A percentile compares a stretch with the other conserved stretches of the same genome.
These are phyloP conservation scores for Stichopus horrens DNA, from an alignment of 53 echinoderm and acorn worm genomes.

Conservation along the genomic window DNA sequence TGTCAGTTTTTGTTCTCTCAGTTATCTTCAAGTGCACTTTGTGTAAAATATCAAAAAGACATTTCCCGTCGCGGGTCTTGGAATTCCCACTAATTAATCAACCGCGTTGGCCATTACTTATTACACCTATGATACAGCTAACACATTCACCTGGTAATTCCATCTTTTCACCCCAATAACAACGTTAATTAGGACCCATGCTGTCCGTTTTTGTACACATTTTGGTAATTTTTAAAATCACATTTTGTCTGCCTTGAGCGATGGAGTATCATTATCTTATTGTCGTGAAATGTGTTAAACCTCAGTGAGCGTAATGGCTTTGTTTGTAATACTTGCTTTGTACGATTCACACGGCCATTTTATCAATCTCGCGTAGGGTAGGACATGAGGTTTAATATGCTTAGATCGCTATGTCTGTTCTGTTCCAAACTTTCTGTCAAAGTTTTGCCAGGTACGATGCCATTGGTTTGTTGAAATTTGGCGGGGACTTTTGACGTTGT, in stretches of 20 bases:
- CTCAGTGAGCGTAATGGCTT: constrained; percentile 54
- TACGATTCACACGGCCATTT: constrained; percentile 42
- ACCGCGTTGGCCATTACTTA: constrained; percentile 12
- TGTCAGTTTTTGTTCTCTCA: constrained; percentile 54
- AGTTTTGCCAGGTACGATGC: constrained; percentile 39
- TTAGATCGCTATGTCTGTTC: constrained; percentile 24
- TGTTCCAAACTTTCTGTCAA: constrained; percentile 26
- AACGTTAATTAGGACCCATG: constrained; percentile 1
- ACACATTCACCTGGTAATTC: constrained; percentile 16
- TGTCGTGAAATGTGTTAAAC: constrained; percentile 53
- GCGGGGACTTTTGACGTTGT: constrained; percentile 45
- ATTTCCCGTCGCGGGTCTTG: constrained; percentile 54
- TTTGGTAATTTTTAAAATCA: constrained; percentile 39
- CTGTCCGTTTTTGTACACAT: constrained; percentile 22
- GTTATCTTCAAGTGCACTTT: constrained; percentile 50
- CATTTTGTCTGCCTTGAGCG: constrained; percentile 45
- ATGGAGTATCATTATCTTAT: constrained; percentile 52
- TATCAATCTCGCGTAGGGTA: constrained; percentile 1
- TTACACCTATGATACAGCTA: neutral
- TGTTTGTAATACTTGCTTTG: constrained; percentile 52
- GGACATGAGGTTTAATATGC: constrained; percentile 29
- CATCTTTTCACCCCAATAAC: neutral
- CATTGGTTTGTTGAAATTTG: constrained; percentile 50
- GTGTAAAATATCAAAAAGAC: constrained; percentile 54
- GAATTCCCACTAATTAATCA: constrained; percentile 49